Conservation (phyloP, 2,888 invertebrate species). For the Liopterus haemorrhoidalis region DNA sequence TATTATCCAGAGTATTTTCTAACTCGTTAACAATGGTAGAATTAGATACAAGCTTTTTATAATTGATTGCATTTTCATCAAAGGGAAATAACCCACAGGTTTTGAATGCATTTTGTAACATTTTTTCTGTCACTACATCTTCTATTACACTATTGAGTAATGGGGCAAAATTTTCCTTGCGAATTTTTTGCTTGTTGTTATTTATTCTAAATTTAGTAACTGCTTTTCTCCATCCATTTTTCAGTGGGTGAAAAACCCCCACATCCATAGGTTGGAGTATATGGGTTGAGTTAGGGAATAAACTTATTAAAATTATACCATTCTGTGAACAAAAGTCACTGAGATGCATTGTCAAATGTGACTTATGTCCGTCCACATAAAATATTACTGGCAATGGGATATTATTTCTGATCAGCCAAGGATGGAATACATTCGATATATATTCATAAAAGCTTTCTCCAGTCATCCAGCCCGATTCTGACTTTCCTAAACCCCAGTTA, state of each 20-base stretch:
- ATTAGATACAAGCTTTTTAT: too few species aligned
- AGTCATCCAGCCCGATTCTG: not conserved
- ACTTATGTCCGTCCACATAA: conserved; percentile 14
- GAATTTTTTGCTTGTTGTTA: conserved; percentile 8
- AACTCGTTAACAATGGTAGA: too few species aligned
- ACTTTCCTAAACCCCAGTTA: not conserved
- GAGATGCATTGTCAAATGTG: conserved; percentile 15
- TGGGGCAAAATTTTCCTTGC: conserved; percentile 16
- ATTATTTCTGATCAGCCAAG: conserved; percentile 13
- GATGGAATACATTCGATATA: conserved; percentile 11
- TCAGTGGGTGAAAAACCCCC: conserved; percentile 11
- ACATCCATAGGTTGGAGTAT: conserved; percentile 17
- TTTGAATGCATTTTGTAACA: conserved; percentile 7
- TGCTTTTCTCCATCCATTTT: conserved; percentile 15
- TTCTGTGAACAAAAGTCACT: conserved; percentile 13
- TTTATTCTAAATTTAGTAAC: conserved; percentile 12
- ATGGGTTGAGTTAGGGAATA: conserved; percentile 11
- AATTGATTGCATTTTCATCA: conserved; percentile 4
- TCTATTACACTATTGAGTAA: conserved; percentile 8
- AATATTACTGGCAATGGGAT: conserved; percentile 13
- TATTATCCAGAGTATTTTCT: too few species aligned
- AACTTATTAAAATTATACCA: conserved; percentile 8
- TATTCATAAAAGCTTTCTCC: not conserved
- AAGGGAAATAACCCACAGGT: conserved; percentile 8
- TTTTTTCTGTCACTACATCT: conserved; percentile 11